phyloP scores from a whole-genome alignment of 1,140 invertebrate species.

The Microplitis mediator region DNA sequence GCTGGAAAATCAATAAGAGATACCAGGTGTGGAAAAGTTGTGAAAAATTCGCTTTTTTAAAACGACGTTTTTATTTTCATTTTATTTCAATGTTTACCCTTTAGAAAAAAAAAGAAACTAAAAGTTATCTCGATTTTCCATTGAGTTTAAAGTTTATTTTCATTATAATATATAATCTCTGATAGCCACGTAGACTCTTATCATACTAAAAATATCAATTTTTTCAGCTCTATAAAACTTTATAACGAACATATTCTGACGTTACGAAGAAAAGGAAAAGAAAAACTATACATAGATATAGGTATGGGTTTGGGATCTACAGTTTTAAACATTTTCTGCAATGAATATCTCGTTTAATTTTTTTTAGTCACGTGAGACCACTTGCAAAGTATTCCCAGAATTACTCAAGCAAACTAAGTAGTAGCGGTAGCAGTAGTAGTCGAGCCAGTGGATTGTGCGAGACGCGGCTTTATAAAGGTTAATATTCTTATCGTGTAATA shows the following conservation, averaged over 20 bases:
- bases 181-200: neutral
- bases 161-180: neutral
- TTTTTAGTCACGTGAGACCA: conserved; percentile 13
- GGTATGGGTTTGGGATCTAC: neutral
- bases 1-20: neutral
- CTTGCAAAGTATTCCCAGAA: neutral
- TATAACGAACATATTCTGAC: neutral
- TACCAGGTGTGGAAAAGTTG: neutral
- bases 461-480: conserved; percentile 14
- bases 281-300: neutral
- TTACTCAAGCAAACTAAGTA: neutral
- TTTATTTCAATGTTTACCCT: neutral
- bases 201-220: conserved; percentile 1
- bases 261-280: neutral
- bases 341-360: conserved; percentile 13
- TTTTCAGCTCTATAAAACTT: conserved; percentile 2
- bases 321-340: conserved; percentile 4
- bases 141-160: too few species aligned
- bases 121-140: too few species aligned
- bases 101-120: neutral
- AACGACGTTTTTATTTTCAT: too few species aligned
- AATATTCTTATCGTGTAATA: conserved; percentile 23
- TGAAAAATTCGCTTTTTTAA: neutral
- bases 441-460: neutral
- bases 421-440: neutral